A percentile compares a stretch with the other conserved stretches of the same genome.
Conservation (phyloP, 2,113 vertebrate genomes). For the Protomyctophum bolini region DNA sequence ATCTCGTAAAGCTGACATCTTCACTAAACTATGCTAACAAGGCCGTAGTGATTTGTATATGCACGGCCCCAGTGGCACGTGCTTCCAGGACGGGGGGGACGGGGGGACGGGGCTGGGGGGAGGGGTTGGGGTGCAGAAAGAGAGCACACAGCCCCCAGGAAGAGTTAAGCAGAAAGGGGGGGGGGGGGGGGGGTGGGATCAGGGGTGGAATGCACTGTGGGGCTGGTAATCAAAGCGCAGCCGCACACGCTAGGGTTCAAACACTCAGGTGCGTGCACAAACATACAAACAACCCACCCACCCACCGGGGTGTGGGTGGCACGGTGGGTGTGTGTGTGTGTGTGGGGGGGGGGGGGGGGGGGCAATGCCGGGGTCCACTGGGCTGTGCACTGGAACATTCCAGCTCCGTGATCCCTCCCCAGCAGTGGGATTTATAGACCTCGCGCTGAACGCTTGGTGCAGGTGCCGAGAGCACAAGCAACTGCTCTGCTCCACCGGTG, state of each 20-base stretch:
- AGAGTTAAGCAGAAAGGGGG: too few relatives aligned
- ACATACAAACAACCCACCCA: constrained; percentile 25
- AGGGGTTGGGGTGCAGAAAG: not conserved
- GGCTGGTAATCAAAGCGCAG: constrained; percentile 65
- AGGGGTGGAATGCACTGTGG: constrained; percentile 34
- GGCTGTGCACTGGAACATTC: constrained; percentile 47
- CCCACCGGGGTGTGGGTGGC: constrained; percentile 31
- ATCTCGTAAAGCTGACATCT: constrained; percentile 81
- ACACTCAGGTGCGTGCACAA: not conserved
- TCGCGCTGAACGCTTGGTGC: constrained; percentile 59
- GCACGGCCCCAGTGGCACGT: constrained; percentile 63
- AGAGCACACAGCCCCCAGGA: too few relatives aligned
- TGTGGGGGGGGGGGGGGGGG: constrained; percentile 25
- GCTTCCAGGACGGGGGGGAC: constrained; percentile 15
- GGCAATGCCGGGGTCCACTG: constrained; percentile 37
- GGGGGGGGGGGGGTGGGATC: not conserved
- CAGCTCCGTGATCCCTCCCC: constrained; percentile 35
- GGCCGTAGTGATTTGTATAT: constrained; percentile 79
- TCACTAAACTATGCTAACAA: constrained; percentile 85
- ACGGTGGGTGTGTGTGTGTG: not conserved
- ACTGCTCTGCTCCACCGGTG: constrained; percentile 60
- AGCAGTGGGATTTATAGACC: constrained; percentile 67
- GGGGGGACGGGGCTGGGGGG: not conserved
- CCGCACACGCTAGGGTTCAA: constrained; percentile 20
- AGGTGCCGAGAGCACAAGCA: constrained; percentile 69